Evolutionary conservation across 2,797 vertebrate genomes (phyloP).

Genomic region (Oreonectes daqikongensis): DNA sequence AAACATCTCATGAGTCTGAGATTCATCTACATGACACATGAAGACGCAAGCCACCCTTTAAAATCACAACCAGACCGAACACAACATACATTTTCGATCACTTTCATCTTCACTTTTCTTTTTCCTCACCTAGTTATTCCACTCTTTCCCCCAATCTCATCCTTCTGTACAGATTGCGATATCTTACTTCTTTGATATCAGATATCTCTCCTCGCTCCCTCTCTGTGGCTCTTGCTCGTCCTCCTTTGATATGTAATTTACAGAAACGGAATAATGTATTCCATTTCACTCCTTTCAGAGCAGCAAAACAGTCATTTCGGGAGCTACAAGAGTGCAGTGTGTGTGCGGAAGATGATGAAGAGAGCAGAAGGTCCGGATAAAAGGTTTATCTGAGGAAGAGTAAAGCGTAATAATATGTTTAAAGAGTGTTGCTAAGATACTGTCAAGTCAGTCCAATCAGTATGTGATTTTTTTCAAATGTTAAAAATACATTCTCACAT

Average conservation of each 20-base stretch:
- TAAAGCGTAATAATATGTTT: constrained; percentile 22
- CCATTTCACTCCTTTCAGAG: constrained; percentile 41
- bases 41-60: constrained; percentile 34
- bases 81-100: constrained; percentile 9
- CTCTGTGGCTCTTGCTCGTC: background rate
- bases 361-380: constrained; percentile 4
- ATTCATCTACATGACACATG: background rate
- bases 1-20: background rate
- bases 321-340: background rate
- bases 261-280: constrained; percentile 46
- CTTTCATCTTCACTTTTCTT: constrained; percentile 35
- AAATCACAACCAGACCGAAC: constrained; percentile 43
- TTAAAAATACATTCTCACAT: background rate
- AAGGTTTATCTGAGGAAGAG: constrained; percentile 17
- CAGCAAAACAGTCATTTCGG: constrained; percentile 41
- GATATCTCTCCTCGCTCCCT: constrained; percentile 1
- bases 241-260: constrained; percentile 40
- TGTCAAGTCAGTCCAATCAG: constrained; percentile 26
- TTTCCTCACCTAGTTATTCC: constrained; percentile 19
- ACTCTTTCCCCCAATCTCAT: constrained; percentile 1
- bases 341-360: background rate
- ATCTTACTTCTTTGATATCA: constrained; percentile 41
- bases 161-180: constrained; percentile 11
- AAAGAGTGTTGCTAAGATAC: constrained; percentile 37
- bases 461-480: background rate